Evolutionary conservation across 2,888 invertebrate genomes (phyloP).

Genomic region (Lymantria monacha): DNA sequence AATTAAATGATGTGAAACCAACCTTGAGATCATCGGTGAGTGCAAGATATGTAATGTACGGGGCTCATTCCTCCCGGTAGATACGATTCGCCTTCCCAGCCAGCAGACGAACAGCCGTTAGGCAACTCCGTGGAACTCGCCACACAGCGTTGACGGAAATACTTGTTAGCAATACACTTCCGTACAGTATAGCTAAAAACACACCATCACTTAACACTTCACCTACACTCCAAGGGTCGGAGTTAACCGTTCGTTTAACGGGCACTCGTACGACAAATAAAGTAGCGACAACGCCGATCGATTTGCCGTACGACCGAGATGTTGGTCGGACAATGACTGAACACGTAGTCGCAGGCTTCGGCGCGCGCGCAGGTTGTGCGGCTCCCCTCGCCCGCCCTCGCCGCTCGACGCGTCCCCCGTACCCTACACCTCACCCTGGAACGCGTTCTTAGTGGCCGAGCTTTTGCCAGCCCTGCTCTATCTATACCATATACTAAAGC

Average conservation of each 20-base stretch:
- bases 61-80: conserved; percentile 81
- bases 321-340: conserved; percentile 79
- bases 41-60: conserved; percentile 72
- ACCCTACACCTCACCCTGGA: conserved; percentile 49
- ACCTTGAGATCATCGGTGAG: conserved; percentile 82
- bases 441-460: conserved; percentile 58
- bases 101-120: conserved; percentile 76
- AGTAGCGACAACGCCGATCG: conserved; percentile 69
- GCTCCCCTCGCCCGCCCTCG: conserved; percentile 34
- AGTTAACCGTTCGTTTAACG: conserved; percentile 69
- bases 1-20: conserved; percentile 48
- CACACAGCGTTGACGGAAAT: conserved; percentile 63
- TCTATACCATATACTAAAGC: conserved; percentile 53
- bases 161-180: conserved; percentile 78
- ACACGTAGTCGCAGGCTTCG: conserved; percentile 59
- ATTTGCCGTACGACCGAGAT: conserved; percentile 66
- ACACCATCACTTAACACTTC: conserved; percentile 78
- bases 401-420: conserved; percentile 25
- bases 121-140: conserved; percentile 66
- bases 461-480: conserved; percentile 65
- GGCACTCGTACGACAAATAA: conserved; percentile 67
- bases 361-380: conserved; percentile 61
- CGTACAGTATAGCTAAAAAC: conserved; percentile 75
- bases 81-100: conserved; percentile 75
- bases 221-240: conserved; percentile 68